Percentiles rank a stretch among this genome's conserved stretches.
Conservation (phyloP, 1,140 invertebrate genomes). For the Maconellicoccus hirsutus region DNA sequence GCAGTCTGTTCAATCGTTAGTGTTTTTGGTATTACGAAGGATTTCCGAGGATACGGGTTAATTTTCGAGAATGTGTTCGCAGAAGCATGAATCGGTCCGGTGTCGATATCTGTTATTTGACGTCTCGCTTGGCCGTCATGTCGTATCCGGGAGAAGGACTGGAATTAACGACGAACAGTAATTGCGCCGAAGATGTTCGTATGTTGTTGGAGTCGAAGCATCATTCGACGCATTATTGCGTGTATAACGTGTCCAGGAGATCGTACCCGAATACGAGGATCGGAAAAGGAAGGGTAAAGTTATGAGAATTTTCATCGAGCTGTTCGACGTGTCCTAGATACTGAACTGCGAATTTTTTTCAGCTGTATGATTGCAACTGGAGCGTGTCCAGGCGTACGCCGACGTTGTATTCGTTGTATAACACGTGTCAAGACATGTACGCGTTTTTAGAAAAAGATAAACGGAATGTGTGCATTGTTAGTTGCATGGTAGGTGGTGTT, state of each 20-base stretch:
- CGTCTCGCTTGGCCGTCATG: slow-evolving; percentile 79
- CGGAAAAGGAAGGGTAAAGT: slow-evolving; percentile 31
- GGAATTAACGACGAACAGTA: slow-evolving; percentile 84
- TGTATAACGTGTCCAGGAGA: slow-evolving; percentile 68
- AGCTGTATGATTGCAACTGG: slow-evolving; percentile 52
- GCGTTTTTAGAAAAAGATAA: slow-evolving; percentile 69
- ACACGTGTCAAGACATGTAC: slow-evolving; percentile 74
- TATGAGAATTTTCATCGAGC: background rate
- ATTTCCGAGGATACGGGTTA: slow-evolving; percentile 20
- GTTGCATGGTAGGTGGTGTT: slow-evolving; percentile 49
- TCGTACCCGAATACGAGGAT: slow-evolving; percentile 45
- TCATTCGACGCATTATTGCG: slow-evolving; percentile 55
- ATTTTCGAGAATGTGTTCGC: slow-evolving; percentile 33
- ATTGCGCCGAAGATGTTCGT: slow-evolving; percentile 84
- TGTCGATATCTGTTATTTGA: slow-evolving; percentile 81
- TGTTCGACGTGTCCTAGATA: background rate
- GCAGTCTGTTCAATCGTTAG: slow-evolving; percentile 87
- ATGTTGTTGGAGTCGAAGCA: slow-evolving; percentile 61
- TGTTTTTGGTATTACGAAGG: slow-evolving; percentile 30
- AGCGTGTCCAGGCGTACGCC: slow-evolving; percentile 39
- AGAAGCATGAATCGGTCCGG: slow-evolving; percentile 77
- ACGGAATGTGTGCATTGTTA: slow-evolving; percentile 70
- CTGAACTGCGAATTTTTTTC: slow-evolving; percentile 18
- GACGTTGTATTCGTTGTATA: slow-evolving; percentile 63
- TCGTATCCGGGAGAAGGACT: slow-evolving; percentile 86